Conservation (phyloP, 1,140 invertebrate species). For the Sitophilus oryzae region DNA sequence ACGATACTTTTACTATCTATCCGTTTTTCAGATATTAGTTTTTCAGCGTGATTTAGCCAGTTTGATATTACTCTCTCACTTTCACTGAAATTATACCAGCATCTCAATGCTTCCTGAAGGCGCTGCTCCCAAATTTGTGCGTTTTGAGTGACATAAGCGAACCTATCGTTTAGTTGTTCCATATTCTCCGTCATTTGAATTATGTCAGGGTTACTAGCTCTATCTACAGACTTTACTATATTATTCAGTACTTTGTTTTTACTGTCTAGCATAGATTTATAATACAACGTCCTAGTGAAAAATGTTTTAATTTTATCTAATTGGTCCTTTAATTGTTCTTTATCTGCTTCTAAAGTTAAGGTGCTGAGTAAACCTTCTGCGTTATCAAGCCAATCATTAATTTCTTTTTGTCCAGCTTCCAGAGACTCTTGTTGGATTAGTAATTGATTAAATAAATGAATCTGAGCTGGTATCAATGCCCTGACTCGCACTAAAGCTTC, state of each 20-base stretch:
- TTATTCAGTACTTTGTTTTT: slow-evolving; percentile 91
- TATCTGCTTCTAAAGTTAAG: slow-evolving; percentile 59
- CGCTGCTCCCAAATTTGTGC: slow-evolving; percentile 73
- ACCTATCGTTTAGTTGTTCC: slow-evolving; percentile 76
- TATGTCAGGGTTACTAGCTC: slow-evolving; percentile 66
- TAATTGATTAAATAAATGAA: slow-evolving; percentile 76
- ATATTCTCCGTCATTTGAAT: slow-evolving; percentile 64
- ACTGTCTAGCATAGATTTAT: slow-evolving; percentile 88
- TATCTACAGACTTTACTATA: slow-evolving; percentile 71
- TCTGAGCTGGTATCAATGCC: slow-evolving; percentile 70
- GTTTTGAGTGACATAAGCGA: slow-evolving; percentile 64
- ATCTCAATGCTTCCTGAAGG: slow-evolving; percentile 69
- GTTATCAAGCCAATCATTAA: slow-evolving; percentile 76
- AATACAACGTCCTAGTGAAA: slow-evolving; percentile 82
- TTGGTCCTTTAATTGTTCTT: slow-evolving; percentile 65
- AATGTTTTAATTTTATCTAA: slow-evolving; percentile 81
- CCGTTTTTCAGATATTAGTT: slow-evolving; percentile 72
- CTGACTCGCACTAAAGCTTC: slow-evolving; percentile 77
- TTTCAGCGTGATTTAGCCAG: slow-evolving; percentile 80
- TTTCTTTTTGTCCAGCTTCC: slow-evolving; percentile 79
- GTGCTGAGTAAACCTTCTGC: slow-evolving; percentile 68
- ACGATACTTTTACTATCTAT: slow-evolving; percentile 76
- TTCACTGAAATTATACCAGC: slow-evolving; percentile 81
- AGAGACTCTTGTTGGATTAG: slow-evolving; percentile 85
- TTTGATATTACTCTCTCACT: slow-evolving; percentile 73